Evolutionary conservation across 2,888 invertebrate species (phyloP), one percentile per base, ranked within the genome.

Genomic region (Diaphora mendica): DNA sequence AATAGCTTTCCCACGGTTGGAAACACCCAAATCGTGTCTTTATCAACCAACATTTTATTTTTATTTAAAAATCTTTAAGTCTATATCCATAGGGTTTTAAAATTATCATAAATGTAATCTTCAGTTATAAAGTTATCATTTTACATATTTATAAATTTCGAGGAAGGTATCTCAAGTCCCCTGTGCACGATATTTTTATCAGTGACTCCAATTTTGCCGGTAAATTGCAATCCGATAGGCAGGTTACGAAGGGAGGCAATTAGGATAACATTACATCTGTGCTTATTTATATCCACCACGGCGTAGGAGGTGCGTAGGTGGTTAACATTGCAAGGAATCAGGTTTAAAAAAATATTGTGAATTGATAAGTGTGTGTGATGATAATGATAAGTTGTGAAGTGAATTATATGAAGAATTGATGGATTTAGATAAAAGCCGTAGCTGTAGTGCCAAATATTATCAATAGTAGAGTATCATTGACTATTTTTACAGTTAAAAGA

Each of bases 141-240:
- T 68, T 64, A 15, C 2, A 72, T 72, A 39, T 73, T 70, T 44
- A 51, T 51, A 75, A 59, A 70, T 69, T 62, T 67, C 51, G 78
- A 76, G 55, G 44, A 72, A 79, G 79, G 77, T 80, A 76, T 71
- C 75, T 73, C 67, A 51, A 33, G 81, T 85, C 93, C 91, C 91
- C 71, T 72, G 93, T 90, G 93, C 84, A 85, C 80, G 82, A 88
- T 93, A 93, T 92, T 93, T 92, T 91, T 90, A 89, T 87, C 87
- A 83, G 73, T 79, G 80, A 81, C 88, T 87, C 91, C 88, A 87
- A 89, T 88, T 88, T 85, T 86, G 86, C 86, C 89, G 89, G 90
- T 90, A 93, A 93, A 93, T 92, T 93, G 94, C 91, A 89, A 94
- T 91, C 90, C 90, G 94, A 93, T 93, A 93, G 90, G 88, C 89